Percentiles rank a stretch among this genome's conserved stretches.
These are phyloP conservation scores for Ptilonorhynchus violaceus DNA, from an alignment of 2,113 vertebrate species.

Conservation along the genomic window DNA sequence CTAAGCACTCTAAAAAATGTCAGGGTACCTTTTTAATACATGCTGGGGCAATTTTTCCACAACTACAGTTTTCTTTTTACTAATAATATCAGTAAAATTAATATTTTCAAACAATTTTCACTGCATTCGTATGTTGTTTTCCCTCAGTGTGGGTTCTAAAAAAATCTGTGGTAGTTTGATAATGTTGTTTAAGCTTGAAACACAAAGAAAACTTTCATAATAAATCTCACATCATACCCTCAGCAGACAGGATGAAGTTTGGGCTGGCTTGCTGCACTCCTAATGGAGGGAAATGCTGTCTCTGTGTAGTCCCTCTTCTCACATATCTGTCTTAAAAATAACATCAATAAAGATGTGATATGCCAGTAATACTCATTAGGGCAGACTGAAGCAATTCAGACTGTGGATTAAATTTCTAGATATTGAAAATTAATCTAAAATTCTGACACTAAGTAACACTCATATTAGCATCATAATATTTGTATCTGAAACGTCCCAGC, in stretches of 20 bases:
- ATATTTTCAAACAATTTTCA: background rate
- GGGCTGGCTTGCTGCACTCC: background rate
- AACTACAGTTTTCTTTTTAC: background rate
- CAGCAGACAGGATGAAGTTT: background rate
- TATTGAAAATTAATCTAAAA: conserved; percentile 42
- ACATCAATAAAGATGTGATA: conserved; percentile 3
- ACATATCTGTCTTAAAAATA: conserved; percentile 34
- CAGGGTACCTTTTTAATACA: background rate
- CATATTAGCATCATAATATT: background rate
- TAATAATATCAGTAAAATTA: background rate
- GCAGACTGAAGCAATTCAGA: background rate
- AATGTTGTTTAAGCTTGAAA: background rate
- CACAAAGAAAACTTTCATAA: background rate
- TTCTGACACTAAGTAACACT: conserved; percentile 48
- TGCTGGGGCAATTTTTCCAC: background rate
- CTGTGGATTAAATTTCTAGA: conserved; percentile 7
- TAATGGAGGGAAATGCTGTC: conserved; percentile 3
- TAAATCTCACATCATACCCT: background rate
- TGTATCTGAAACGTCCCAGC: background rate
- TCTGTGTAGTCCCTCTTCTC: background rate
- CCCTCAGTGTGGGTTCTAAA: background rate
- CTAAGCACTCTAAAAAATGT: background rate
- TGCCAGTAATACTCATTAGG: conserved; percentile 39
- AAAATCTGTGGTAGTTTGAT: background rate
- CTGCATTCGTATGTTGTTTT: background rate